Evolutionary conservation across 2,888 invertebrate genomes (phyloP).

Genomic region (Acanthosepion lycidas): DNA sequence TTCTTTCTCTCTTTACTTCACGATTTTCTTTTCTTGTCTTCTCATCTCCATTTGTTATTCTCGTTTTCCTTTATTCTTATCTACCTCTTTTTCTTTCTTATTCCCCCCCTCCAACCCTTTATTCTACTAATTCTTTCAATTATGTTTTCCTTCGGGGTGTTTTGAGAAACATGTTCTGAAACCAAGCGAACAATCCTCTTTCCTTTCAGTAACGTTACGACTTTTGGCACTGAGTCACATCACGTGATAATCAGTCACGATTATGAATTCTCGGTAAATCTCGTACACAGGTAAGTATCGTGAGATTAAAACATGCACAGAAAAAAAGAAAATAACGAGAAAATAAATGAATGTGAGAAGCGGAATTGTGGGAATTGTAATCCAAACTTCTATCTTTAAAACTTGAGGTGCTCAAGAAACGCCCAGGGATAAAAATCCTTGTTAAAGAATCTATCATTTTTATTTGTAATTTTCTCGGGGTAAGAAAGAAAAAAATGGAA

Average conservation of each 20-base stretch:
- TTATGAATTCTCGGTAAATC: background rate
- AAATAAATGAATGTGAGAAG: background rate
- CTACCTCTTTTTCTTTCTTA: background rate
- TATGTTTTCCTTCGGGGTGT: background rate
- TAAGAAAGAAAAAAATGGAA: background rate
- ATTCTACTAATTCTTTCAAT: background rate
- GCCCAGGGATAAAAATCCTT: background rate
- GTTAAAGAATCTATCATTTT: background rate
- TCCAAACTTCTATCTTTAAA: slow-evolving; percentile 7
- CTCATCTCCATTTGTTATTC: background rate
- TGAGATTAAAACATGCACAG: background rate
- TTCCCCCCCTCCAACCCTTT: background rate
- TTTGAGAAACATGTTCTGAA: background rate
- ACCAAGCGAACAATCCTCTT: background rate
- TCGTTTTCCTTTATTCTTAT: background rate
- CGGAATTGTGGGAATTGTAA: background rate
- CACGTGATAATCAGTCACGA: background rate
- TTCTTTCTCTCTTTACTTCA: background rate
- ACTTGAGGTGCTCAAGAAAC: background rate
- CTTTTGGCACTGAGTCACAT: too few species aligned
- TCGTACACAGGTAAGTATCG: background rate
- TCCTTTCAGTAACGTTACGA: background rate
- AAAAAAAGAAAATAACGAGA: background rate
- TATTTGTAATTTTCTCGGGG: background rate
- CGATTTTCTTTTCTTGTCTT: background rate